Conservation (phyloP, 2,797 vertebrate species). For the Hemitrygon akajei region DNA sequence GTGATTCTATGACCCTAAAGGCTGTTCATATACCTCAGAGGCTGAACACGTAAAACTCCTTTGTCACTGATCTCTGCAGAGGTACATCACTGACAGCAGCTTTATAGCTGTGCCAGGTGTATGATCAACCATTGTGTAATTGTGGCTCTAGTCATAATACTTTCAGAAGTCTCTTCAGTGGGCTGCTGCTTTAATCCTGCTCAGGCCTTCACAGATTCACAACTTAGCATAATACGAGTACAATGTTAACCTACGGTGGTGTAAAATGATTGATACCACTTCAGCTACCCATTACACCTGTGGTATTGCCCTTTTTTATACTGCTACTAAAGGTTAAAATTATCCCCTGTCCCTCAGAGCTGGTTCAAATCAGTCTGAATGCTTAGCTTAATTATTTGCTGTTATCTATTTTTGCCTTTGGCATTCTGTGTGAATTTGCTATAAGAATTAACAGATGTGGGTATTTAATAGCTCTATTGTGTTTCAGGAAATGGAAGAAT, state of each 20-base stretch:
- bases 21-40: background rate
- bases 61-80: background rate
- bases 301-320: background rate
- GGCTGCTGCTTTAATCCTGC: background rate
- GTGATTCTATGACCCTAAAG: too few species aligned
- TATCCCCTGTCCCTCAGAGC: background rate
- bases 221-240: background rate
- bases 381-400: background rate
- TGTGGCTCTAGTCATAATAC: background rate
- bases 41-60: background rate
- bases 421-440: slow-evolving; percentile 4
- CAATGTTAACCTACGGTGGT: background rate
- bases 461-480: background rate
- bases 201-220: background rate
- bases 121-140: background rate
- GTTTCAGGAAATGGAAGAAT: background rate
- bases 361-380: background rate
- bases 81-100: background rate
- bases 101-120: background rate
- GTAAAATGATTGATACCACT: background rate
- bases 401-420: background rate
- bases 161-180: background rate
- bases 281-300: background rate
- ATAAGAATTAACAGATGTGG: background rate
- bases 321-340: background rate